These are phyloP conservation scores for Apogon talboti DNA, from an alignment of 2,797 vertebrate species.

Conservation along the genomic window DNA sequence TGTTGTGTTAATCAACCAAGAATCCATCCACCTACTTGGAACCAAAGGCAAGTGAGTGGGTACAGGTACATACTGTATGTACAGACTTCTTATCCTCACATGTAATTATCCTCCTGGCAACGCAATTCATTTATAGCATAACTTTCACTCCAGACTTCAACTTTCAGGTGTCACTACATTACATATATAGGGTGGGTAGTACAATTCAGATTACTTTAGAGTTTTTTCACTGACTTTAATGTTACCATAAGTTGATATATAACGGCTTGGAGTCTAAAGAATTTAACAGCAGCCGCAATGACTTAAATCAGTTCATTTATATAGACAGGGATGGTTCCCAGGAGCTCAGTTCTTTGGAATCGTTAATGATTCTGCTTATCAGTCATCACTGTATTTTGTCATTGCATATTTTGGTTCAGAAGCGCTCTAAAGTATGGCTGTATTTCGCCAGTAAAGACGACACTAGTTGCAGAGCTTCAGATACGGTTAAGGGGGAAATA, in stretches of 20 bases:
- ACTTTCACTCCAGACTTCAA: not conserved
- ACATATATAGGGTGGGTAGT: not conserved
- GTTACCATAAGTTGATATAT: no score
- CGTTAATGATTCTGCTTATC: no score
- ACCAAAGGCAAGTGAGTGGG: not conserved
- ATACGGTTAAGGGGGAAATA: no score
- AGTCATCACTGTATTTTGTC: no score
- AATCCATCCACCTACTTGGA: slow-evolving; percentile 14
- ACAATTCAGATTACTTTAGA: not conserved
- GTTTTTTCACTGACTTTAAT: no score
- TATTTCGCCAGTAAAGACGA: no score
- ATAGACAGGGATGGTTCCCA: no score
- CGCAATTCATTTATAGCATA: not conserved
- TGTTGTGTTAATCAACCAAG: slow-evolving; percentile 13
- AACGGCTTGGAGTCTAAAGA: not conserved
- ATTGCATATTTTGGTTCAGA: no score
- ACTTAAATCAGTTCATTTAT: no score
- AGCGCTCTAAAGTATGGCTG: no score
- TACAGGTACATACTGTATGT: not conserved
- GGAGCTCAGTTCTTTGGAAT: no score
- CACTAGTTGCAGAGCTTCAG: no score
- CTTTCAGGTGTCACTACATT: not conserved
- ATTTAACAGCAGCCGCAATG: not conserved
- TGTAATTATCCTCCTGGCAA: not conserved
- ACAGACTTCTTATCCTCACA: not conserved